These are phyloP conservation scores for Rhinolophus ferrumequinum DNA, from an alignment of 2,113 vertebrate genomes.

Conservation along the genomic window DNA sequence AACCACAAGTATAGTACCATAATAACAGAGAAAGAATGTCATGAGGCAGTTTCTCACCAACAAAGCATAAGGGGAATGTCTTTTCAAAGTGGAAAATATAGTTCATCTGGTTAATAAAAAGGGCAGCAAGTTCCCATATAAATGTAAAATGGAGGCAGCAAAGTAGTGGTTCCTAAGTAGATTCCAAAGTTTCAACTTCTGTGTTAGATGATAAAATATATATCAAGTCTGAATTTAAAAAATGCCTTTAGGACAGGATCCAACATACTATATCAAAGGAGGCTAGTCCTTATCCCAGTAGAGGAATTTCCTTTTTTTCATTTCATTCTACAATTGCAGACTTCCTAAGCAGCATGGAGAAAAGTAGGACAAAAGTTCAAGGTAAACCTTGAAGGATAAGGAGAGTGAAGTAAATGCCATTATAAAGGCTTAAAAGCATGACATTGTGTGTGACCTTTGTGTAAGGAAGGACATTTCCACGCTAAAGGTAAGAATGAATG, in stretches of 20 bases:
- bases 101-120: neutral
- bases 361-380: neutral
- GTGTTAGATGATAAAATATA: neutral
- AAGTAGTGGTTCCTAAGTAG: neutral
- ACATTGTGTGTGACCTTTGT: neutral
- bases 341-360: neutral
- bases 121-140: neutral
- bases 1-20: conserved; percentile 15
- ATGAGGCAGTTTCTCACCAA: neutral
- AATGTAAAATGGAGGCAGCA: neutral
- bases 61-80: neutral
- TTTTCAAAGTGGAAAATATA: conserved; percentile 29
- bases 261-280: neutral
- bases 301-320: neutral
- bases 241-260: neutral
- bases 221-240: neutral
- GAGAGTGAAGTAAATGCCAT: neutral
- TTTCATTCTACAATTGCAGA: neutral
- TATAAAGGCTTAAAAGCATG: neutral
- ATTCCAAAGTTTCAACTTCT: neutral
- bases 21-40: neutral
- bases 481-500: neutral
- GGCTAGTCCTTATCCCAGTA: neutral
- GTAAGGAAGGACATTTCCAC: neutral
- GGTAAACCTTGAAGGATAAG: neutral